Evolutionary conservation across 2,888 invertebrate genomes (phyloP), one percentile per base, ranked within the genome.

Genomic region (Maniola hyperantus): DNA sequence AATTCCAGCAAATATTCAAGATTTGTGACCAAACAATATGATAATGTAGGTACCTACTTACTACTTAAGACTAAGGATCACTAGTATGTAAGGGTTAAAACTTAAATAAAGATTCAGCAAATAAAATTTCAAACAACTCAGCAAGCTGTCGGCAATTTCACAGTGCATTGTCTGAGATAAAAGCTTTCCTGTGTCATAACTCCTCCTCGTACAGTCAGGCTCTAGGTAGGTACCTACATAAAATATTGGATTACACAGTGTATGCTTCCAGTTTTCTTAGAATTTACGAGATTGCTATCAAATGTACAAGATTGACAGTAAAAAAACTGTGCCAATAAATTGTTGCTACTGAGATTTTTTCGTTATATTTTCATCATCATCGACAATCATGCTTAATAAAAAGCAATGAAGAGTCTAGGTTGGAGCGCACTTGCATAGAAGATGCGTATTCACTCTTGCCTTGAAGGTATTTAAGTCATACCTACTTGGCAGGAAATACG

Each of bases 161-260:
- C 67, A 59, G 64, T 39, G 50, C 66, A 69, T 66, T 61, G 64
- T 42, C 53, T 69, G 59, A 70, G 71, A 70, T 73, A 71, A 74
- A 72, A 73, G 73, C 72, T 71, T 71, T 74, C 67, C 66, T 68
- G 68, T 74, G 73, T 74, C 73, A 70, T 73, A 72, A 68, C 73
- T 71, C 64, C 69, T 57, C 39, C 61, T 53, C 53, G 51, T 39
- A 50, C 42, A 62, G 62, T 53, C 62, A 51, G 60, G n/a, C 50
- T 59, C 36, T 60, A 34, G 44, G 33, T 60, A 55, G 46, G 11
- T 55, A 55, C 34, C 44, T 55, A 46, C 54, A 15, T 62, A 62
- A 62, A 39, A 62, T 62, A 62, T 53, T 53, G 51, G 39, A 53
- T 51, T 53, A 53, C 51, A 20, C 42, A 53, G 18, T 62, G 39